These are phyloP conservation scores for Carassius gibelio DNA, from an alignment of 2,113 vertebrate genomes.

Conservation along the genomic window DNA sequence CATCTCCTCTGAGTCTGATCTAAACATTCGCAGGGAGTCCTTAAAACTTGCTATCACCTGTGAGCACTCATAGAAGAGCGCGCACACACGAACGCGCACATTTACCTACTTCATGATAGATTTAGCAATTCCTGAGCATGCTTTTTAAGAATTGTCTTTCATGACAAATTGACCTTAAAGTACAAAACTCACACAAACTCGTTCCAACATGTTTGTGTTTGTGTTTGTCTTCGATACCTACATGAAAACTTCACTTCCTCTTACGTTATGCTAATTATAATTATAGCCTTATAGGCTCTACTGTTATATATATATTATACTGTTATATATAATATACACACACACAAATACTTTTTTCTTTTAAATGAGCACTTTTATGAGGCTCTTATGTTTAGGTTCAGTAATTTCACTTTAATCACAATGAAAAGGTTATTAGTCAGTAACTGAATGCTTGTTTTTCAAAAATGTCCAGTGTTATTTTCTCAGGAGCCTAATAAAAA, in stretches of 20 bases:
- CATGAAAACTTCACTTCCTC: not conserved
- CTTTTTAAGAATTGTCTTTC: not conserved
- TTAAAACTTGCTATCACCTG: slow-evolving; percentile 12
- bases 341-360: too few species aligned
- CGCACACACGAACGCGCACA: slow-evolving; percentile 32
- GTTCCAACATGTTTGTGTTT: not conserved
- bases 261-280: not conserved
- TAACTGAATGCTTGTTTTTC: too few species aligned
- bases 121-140: not conserved
- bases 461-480: not conserved
- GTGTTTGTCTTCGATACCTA: not conserved
- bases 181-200: not conserved
- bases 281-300: not conserved
- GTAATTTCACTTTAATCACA: too few species aligned
- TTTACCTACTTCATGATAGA: not conserved
- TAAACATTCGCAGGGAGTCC: slow-evolving; percentile 26
- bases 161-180: not conserved
- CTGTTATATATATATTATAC: too few species aligned
- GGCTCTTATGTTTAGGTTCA: too few species aligned
- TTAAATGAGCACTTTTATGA: too few species aligned
- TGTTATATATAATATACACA: too few species aligned
- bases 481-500: not conserved
- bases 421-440: too few species aligned
- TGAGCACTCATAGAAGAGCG: not conserved
- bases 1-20: slow-evolving; percentile 19